Percentiles rank a stretch among this genome's conserved stretches.
Evolutionary conservation across 2,888 invertebrate genomes (phyloP).

Genomic region (Epistrophe grossulariae): DNA sequence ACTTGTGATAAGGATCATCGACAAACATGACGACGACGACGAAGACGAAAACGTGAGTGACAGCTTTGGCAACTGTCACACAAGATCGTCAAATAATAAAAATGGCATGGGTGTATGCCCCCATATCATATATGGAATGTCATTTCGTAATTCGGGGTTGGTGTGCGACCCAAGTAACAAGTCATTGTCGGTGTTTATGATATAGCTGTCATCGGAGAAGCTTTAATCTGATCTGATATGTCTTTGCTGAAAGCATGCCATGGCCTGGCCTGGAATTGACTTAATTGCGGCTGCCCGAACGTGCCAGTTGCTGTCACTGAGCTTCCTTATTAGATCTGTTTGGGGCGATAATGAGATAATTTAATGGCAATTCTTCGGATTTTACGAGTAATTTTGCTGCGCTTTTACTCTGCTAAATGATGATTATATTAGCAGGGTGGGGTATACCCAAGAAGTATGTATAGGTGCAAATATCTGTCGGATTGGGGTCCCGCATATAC

Average conservation of each 20-base stretch:
- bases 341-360: conserved; percentile 68
- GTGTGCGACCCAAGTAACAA: conserved; percentile 70
- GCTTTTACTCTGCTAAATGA: conserved; percentile 71
- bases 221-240: conserved; percentile 74
- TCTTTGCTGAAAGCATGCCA: conserved; percentile 67
- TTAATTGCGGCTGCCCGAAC: conserved; percentile 71
- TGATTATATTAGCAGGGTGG: conserved; percentile 65
- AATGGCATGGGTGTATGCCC: conserved; percentile 62
- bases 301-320: conserved; percentile 67
- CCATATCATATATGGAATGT: conserved; percentile 50
- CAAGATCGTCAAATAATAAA: conserved; percentile 63
- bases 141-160: conserved; percentile 75
- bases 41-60: conserved; percentile 47
- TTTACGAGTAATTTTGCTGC: conserved; percentile 73
- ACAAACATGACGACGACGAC: conserved; percentile 49
- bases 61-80: conserved; percentile 64
- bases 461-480: conserved; percentile 23
- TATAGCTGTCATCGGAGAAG: conserved; percentile 68
- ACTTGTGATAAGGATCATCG: conserved; percentile 61
- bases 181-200: conserved; percentile 71
- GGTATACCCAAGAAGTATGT: background rate
- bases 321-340: conserved; percentile 74
- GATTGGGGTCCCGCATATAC: conserved; percentile 20
- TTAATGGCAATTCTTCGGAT: conserved; percentile 72
- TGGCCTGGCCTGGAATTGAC: conserved; percentile 70